phyloP scores from a whole-genome alignment of 2,113 vertebrate species.

The Rhegmatorhina hoffmannsi region DNA sequence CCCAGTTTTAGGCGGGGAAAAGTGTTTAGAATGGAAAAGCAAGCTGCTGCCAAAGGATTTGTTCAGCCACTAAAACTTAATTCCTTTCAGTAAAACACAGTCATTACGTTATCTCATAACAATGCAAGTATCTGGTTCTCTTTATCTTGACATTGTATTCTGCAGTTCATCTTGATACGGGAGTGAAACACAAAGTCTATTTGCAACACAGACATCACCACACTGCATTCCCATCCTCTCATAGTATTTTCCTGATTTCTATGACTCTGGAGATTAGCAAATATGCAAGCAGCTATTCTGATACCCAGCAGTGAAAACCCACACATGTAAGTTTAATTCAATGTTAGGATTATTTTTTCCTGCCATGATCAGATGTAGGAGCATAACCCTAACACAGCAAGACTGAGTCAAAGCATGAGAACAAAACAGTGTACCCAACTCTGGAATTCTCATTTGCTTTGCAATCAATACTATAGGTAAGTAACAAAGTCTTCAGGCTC shows the following conservation, averaged over 20 bases:
- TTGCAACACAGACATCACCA: accelerated
- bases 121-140: slow-evolving; percentile 44
- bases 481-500: not conserved
- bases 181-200: not conserved
- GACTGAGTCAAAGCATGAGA: not conserved
- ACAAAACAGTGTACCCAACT: not conserved
- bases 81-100: not conserved
- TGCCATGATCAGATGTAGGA: not conserved
- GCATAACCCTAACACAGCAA: not conserved
- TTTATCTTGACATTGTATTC: not conserved
- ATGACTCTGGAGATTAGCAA: not conserved
- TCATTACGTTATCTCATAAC: slow-evolving; percentile 4
- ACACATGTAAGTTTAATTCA: not conserved
- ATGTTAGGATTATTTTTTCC: not conserved
- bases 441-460: not conserved
- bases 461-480: accelerated
- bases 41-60: not conserved
- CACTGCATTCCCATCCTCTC: not conserved
- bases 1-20: not conserved
- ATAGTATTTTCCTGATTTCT: not conserved
- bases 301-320: not conserved
- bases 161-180: not conserved
- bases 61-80: slow-evolving; percentile 12
- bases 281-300: not conserved
- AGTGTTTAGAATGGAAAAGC: slow-evolving; percentile 39